Evolutionary conservation across 2,797 vertebrate genomes (phyloP).

Genomic region (Momotus momota): DNA sequence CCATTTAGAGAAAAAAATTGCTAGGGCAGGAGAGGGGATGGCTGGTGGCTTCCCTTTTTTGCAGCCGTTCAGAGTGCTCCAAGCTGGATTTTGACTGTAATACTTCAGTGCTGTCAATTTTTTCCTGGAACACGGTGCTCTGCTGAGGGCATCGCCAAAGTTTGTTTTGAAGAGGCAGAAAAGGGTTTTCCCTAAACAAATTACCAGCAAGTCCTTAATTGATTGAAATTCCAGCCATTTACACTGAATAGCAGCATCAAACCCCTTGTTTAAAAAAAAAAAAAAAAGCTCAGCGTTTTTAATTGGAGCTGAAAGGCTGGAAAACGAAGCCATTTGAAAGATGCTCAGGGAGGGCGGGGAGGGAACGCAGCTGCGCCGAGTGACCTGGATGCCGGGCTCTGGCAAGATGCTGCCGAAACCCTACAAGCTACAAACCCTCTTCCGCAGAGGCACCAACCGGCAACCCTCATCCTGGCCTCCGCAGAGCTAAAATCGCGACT

Average conservation of each 20-base stretch:
- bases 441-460: not conserved
- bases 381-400: not conserved
- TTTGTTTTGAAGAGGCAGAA: conserved; percentile 48
- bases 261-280: not conserved
- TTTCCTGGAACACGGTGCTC: not conserved
- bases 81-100: not conserved
- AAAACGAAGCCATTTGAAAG: conserved; percentile 48
- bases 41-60: not conserved
- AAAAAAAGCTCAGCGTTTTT: not conserved
- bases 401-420: not conserved
- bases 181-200: conserved; percentile 47
- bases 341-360: conserved; percentile 15
- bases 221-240: conserved; percentile 27
- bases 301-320: conserved; percentile 57
- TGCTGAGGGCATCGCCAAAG: not conserved
- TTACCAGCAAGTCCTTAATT: conserved; percentile 27
- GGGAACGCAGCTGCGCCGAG: not conserved
- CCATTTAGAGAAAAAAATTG: not conserved
- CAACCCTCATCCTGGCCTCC: not conserved
- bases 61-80: not conserved
- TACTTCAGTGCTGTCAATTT: rapidly evolving
- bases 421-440: not conserved
- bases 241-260: conserved; percentile 43
- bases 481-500: not conserved
- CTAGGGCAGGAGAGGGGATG: not conserved